Conservation (phyloP, 2,797 vertebrate genomes). For the Garrulus glandarius region DNA sequence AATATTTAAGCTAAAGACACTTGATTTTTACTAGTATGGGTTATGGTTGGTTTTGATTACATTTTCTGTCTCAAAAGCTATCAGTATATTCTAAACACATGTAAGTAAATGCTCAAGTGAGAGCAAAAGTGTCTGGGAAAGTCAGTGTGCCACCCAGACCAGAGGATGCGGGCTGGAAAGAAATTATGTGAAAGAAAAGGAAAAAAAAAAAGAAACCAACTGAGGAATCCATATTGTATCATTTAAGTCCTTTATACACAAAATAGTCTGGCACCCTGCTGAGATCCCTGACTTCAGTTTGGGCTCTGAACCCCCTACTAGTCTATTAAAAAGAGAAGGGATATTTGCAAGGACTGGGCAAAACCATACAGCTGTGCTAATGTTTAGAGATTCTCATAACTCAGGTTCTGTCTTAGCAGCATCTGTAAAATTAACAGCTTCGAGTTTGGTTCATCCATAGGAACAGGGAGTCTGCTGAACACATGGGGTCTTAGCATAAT, state of each 20-base stretch:
- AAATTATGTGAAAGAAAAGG: neutral
- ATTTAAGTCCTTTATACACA: neutral
- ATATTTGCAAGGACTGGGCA: neutral
- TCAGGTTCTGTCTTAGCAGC: conserved; percentile 5
- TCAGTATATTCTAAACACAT: conserved; percentile 10
- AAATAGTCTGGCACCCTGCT: neutral
- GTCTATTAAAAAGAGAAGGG: neutral
- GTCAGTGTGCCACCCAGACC: neutral
- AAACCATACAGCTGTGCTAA: neutral
- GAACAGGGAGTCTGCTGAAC: neutral
- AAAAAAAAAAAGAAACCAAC: neutral
- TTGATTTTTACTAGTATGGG: neutral
- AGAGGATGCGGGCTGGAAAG: neutral
- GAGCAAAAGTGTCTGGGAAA: conserved; percentile 19
- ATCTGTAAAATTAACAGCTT: conserved; percentile 47
- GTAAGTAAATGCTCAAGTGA: neutral
- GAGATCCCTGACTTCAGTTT: neutral
- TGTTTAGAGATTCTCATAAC: neutral
- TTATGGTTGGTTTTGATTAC: neutral
- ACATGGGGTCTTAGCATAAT: conserved; percentile 8
- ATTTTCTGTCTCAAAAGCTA: conserved; percentile 21
- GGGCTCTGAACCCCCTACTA: neutral
- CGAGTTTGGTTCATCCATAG: neutral
- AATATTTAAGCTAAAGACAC: conserved; percentile 27
- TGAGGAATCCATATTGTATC: neutral